Evolutionary conservation across 1,140 invertebrate species (phyloP).

Genomic region (Drosophila bifasciata): DNA sequence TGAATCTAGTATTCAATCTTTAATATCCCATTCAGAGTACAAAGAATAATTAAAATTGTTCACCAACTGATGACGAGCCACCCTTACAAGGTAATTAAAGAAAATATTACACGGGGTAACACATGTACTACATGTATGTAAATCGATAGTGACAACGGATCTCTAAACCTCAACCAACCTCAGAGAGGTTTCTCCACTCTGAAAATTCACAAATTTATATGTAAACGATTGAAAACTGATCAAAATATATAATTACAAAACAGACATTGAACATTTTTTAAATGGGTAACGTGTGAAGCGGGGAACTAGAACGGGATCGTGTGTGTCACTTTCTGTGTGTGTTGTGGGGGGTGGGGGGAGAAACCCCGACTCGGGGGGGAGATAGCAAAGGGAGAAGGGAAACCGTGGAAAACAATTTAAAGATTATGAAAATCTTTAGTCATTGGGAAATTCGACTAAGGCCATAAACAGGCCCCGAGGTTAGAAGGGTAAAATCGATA

Average conservation of each 20-base stretch:
- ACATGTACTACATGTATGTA: too few species aligned
- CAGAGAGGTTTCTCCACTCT: neutral
- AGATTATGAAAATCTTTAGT: conserved; percentile 70
- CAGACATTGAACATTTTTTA: conserved; percentile 60
- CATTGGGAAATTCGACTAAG: conserved; percentile 27
- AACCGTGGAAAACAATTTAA: conserved; percentile 48
- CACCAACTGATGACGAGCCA: neutral
- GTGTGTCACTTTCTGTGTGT: conserved; percentile 5
- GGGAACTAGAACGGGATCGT: conserved; percentile 16
- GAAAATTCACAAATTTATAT: conserved; percentile 63
- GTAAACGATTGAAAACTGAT: conserved; percentile 67
- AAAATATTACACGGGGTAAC: too few species aligned
- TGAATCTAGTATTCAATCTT: too few species aligned
- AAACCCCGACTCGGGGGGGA: too few species aligned
- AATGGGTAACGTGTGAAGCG: conserved; percentile 66
- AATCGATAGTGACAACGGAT: conserved; percentile 23
- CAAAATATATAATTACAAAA: conserved; percentile 57
- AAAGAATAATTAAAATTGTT: neutral
- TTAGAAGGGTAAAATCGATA: too few species aligned
- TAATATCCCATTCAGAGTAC: too few species aligned
- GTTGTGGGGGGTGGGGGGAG: too few species aligned
- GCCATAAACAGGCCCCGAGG: neutral
- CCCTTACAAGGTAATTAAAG: conserved; percentile 12
- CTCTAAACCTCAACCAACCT: conserved; percentile 2
- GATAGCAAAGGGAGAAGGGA: conserved; percentile 7